Evolutionary conservation across 2,797 vertebrate species (phyloP), one percentile per base, ranked within the genome.

Genomic region (Lemur catta): DNA sequence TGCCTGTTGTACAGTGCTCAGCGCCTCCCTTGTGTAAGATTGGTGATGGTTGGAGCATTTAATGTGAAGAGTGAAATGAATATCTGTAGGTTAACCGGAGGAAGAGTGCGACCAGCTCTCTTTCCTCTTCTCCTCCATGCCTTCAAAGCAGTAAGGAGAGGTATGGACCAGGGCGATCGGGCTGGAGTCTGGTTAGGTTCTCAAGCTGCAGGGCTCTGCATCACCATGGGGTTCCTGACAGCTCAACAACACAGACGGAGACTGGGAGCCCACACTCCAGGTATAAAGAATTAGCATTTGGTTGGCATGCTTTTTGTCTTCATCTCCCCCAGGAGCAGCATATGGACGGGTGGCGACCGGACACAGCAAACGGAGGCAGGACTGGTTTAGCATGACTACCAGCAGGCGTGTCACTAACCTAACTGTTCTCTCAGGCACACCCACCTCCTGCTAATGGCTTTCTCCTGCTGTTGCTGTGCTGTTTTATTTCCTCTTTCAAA

Each of bases 1-100:
- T 2, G 6, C 17, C 26, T 50, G 1, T 0, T 4, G 7, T 26
- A 2, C 1, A 41, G 43, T 7, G 24, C 11, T 74, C 20, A n/a
- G 28, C 2, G 11, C 14, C 10, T 28, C 4, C 10, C 52, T 38
- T 7, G 13, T 20, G 9, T 3, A 50, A 17, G 41, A 48, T 35
- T 28, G 52, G 80, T 50, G 13, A 33, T 7, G 28, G 7, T 1
- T 79, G 7, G 30, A 30, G 4, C 15, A 41, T 61, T 43, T 50
- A n/a, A n/a, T 41, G 28, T 35, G 26, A 52, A 22, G 30, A 91
- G 10, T 35, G 33, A 50, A 65, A 50, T 33, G 69, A 48, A 8
- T 55, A n/a, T 78, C 84, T 79, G 46, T 78, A 72, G 75, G 28
- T 11, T 71, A 35, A 28, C 43, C 4, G 30, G 67, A 33, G 57